Conservation (phyloP, 2,888 invertebrate genomes). For the Tridacna gigas region DNA sequence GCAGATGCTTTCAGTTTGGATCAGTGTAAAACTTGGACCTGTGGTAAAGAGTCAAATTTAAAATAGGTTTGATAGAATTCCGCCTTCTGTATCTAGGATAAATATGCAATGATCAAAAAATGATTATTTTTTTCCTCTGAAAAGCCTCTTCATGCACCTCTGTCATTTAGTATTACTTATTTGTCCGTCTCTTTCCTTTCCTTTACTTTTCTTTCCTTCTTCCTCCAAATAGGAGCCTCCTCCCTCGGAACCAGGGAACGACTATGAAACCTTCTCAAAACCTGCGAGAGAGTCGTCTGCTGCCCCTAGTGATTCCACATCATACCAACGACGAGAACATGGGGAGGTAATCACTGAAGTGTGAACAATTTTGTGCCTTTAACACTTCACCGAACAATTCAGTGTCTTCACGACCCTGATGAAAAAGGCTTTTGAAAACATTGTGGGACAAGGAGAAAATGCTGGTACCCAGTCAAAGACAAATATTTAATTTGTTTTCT, state of each 20-base stretch:
- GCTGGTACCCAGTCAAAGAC: background rate
- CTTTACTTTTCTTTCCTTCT: background rate
- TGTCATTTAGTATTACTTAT: background rate
- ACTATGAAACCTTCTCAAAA: conserved; percentile 45
- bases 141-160: background rate
- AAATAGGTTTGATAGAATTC: no score
- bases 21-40: no score
- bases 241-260: conserved; percentile 32
- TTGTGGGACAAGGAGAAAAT: conserved; percentile 1
- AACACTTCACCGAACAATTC: no score
- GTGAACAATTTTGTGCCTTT: background rate
- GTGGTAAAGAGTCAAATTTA: no score
- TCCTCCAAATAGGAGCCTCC: conserved; percentile 2
- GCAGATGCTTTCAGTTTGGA: no score
- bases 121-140: no score
- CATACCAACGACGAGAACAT: conserved; percentile 40
- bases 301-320: conserved; percentile 66
- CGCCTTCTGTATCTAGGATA: no score
- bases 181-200: background rate
- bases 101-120: no score
- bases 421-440: background rate
- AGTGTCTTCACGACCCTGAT: no score
- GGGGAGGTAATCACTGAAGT: conserved; percentile 1
- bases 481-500: background rate
- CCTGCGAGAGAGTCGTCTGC: conserved; percentile 73